Evolutionary conservation across 1,140 invertebrate genomes (phyloP), one percentile per base, ranked within the genome.

Genomic region (Matsumurasca onukii): DNA sequence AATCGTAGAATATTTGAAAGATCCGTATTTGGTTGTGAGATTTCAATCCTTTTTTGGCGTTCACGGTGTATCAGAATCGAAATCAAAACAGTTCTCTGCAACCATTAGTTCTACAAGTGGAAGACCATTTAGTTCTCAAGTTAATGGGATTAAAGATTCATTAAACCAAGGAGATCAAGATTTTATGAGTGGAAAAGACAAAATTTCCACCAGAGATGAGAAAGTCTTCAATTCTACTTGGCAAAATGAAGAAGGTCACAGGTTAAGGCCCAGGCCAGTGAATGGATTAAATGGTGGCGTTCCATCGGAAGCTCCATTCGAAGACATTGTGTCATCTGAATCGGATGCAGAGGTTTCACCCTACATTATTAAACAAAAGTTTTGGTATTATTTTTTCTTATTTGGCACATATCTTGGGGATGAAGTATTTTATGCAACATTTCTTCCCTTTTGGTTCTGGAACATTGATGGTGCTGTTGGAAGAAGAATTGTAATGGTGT

Each of bases 361-460:
- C 66, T 86, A 85, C 76, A 70, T 76, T 24, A 85, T 95, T 62
- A 86, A 82, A n/a, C 93, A 93, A 79, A 85, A 85, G 73, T 89
- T 92, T 76, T 93, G 93, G 88, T 94, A 93, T 80, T 93, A 92
- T 80, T 77, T 96, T 52, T 95, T 96, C 78, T 77, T 88, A 1
- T 84, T 95, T 75, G 92, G 92, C 15, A 93, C 93, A 0, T 86
- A 88, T 66, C 79, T 96, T 24, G 94, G 93, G 0, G 94, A 95
- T 82, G 94, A 95, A 81, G 84, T 90, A 67, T 96, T 96, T 81
- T 96, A 96, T 79, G 86, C 89, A 0, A 82, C 86, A 12, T 94
- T 95, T 76, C 94, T 96, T 76, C 91, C 93, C 15, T 94, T 93
- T 79, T 92, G 91, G 87, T 91, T 94, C 75, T 96, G 94, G 94